Evolutionary conservation across 2,797 vertebrate genomes (phyloP).

Genomic region (Lycodopsis pacificus): DNA sequence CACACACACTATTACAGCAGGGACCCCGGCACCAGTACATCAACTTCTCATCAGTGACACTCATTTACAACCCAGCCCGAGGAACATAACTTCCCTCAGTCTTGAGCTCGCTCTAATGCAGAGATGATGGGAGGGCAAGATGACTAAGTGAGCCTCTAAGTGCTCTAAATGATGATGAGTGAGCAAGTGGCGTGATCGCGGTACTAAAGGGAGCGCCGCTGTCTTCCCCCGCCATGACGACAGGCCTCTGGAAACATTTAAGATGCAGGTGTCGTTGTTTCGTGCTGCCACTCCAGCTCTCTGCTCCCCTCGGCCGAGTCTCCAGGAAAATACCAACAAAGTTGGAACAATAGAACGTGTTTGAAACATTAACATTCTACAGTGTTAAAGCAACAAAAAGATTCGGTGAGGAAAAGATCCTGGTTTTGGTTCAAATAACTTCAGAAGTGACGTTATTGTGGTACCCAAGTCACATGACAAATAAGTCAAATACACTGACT

Average conservation of each 20-base stretch:
- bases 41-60: slow-evolving; percentile 51
- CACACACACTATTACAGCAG: background rate
- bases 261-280: slow-evolving; percentile 57
- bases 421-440: background rate
- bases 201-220: slow-evolving; percentile 39
- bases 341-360: background rate
- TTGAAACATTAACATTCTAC: background rate
- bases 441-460: background rate
- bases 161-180: slow-evolving; percentile 84
- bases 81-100: slow-evolving; percentile 41
- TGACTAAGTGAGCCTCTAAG: slow-evolving; percentile 74
- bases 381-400: too few relatives aligned
- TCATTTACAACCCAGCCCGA: slow-evolving; percentile 39
- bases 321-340: slow-evolving; percentile 2
- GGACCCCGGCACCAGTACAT: slow-evolving; percentile 32
- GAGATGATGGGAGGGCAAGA: slow-evolving; percentile 71
- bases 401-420: background rate
- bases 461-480: background rate
- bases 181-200: slow-evolving; percentile 49
- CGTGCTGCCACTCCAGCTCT: slow-evolving; percentile 10
- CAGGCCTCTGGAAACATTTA: slow-evolving; percentile 46
- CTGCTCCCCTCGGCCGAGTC: background rate
- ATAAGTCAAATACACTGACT: background rate
- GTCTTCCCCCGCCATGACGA: slow-evolving; percentile 24
- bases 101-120: slow-evolving; percentile 57